Base-by-base conservation (phyloP, 2,797 vertebrate genomes). In the Nothura maculosa region DNA sequence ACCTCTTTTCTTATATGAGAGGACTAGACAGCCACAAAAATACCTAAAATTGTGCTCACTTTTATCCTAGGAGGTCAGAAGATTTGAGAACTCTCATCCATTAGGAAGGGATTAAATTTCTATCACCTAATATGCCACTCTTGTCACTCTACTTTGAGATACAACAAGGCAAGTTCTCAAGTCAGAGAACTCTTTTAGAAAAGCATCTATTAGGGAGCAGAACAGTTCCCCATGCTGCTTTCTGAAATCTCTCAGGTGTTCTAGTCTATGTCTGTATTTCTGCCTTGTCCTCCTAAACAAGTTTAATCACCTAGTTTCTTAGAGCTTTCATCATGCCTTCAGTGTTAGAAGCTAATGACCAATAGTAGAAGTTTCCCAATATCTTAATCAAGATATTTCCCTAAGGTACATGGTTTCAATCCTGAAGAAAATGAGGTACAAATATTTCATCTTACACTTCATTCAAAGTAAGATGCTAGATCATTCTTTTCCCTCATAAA, bases 21-120 rank as follows among this genome's bases (percentile, higher is more conserved):
- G 52, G 45, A 87, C 9, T 3, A 64, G 48, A 85, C 77, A 30
- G 22, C 8, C 79, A 80, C 7, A 82, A 87, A 93, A 92, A 58
- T 45, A 78, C 61, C 87, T 64, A 55, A 86, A 78, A 87, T 64
- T 89, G 17, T 89, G 73, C 57, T 78, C 30, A 54, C 75, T 96
- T 94, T 94, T 72, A 69, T 66, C 68, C n/a, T 74, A 22, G 22
- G 25, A 92, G 61, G 75, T 95, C 84, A 85, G 74, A 81, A 70
- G 57, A 90, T 92, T 90, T 91, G 68, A 93, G 58, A 4, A 54
- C 54, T 91, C 10, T 52, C 61, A 80, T 66, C 61, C 43, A 62
- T 94, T 94, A 89, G 58, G 55, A 62, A 62, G 15, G 64, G 75
- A 90, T 92, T 88, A 87, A 54, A 66, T 90, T 96, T 93, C 75